phyloP scores from a whole-genome alignment of 2,113 vertebrate genomes.

The Leiothrix lutea region DNA sequence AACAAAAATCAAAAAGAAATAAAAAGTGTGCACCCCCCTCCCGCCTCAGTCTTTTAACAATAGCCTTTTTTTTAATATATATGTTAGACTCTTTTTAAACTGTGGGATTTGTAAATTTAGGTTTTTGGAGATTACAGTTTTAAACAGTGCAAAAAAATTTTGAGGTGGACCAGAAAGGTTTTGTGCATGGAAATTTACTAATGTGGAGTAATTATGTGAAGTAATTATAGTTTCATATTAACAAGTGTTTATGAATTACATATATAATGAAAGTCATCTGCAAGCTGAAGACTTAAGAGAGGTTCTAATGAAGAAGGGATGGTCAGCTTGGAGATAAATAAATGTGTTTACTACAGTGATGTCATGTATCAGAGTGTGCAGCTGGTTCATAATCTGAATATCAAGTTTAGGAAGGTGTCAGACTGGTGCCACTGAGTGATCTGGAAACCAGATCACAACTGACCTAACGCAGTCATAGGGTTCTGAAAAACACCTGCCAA shows the following conservation, averaged over 20 bases:
- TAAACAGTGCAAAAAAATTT: neutral
- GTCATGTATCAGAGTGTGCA: neutral
- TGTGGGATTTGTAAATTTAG: neutral
- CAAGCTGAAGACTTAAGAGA: neutral
- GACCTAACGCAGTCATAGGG: neutral
- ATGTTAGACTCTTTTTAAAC: neutral
- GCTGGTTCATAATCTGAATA: neutral
- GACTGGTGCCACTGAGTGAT: neutral
- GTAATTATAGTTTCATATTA: neutral
- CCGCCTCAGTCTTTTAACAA: neutral
- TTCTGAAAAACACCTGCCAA: neutral
- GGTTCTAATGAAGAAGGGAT: neutral
- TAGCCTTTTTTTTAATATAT: too few species aligned
- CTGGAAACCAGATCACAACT: neutral
- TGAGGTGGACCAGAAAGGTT: neutral
- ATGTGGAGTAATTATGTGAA: neutral
- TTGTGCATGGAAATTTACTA: neutral
- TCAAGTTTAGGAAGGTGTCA: neutral
- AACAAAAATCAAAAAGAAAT: neutral
- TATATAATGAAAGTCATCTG: neutral
- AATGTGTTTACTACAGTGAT: neutral
- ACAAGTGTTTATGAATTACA: neutral
- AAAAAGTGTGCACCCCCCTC: rapidly evolving
- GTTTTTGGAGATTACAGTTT: neutral
- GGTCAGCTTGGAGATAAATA: neutral